Evolutionary conservation across 2,888 invertebrate genomes (phyloP).

Genomic region (Dicyrtomina minuta): DNA sequence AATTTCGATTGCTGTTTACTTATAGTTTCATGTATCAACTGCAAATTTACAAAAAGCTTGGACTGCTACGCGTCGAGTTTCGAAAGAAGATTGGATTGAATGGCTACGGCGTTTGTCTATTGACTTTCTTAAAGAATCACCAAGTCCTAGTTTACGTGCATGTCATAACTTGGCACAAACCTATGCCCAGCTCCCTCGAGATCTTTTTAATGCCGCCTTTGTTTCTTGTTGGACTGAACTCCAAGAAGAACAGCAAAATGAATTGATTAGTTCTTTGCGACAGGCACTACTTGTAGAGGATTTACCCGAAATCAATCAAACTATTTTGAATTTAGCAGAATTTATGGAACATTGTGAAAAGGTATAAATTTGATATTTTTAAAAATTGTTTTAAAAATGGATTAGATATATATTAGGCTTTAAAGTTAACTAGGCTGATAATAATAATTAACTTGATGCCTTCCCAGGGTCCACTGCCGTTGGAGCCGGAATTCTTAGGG

Average conservation of each 20-base stretch:
- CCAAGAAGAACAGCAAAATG: constrained; percentile 74
- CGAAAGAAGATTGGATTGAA: constrained; percentile 98
- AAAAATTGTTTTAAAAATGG: neutral
- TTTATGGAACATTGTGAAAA: constrained; percentile 99
- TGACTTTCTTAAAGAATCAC: constrained; percentile 90
- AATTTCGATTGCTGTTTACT: constrained; percentile 28
- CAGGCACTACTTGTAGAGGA: constrained; percentile 90
- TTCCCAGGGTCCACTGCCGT: constrained; percentile 81
- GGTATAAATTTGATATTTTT: constrained; percentile 51
- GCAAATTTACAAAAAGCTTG: constrained; percentile 84
- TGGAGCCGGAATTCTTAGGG: constrained; percentile 83
- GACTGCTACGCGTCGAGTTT: constrained; percentile 88
- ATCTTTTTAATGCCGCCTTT: constrained; percentile 97
- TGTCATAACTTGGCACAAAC: constrained; percentile 90
- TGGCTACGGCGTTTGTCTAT: constrained; percentile 91
- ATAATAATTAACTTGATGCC: neutral
- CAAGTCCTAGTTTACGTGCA: constrained; percentile 89
- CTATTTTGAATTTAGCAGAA: constrained; percentile 93
- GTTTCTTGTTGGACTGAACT: constrained; percentile 99
- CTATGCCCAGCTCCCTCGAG: constrained; percentile 91
- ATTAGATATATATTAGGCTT: neutral
- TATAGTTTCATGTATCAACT: constrained; percentile 73
- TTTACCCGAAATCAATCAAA: constrained; percentile 93
- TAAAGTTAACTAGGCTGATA: neutral
- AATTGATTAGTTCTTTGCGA: constrained; percentile 81